Base-by-base conservation (phyloP, 2,888 invertebrate genomes). In the Agrochola litura region DNA sequence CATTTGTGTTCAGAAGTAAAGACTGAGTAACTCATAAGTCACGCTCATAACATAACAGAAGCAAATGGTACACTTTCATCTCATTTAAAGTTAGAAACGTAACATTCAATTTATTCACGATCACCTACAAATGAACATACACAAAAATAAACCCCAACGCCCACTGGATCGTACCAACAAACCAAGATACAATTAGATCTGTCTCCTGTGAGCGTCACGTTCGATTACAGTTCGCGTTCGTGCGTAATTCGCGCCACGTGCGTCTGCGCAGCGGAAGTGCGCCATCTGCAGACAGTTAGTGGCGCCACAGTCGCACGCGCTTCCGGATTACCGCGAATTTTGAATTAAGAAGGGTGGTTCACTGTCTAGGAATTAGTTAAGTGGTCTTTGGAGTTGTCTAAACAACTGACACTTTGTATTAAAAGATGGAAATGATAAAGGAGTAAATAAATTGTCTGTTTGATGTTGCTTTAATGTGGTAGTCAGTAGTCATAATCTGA, bases 201-300 rank as follows among this genome's bases (percentile, higher is more conserved):
- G 73, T 86, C 87, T 82, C 70, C 77, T 77, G 79, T 72, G 43
- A 72, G 79, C 89, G 92, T 92, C 93, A 88, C 89, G 88, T 89
- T 86, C 90, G 90, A 92, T 93, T 91, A 91, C 85, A 79, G 88
- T 85, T 89, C 85, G 89, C 89, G 89, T 90, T 91, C 83, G 92
- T 91, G 91, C 86, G 91, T 91, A 92, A 92, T 89, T 88, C 89
- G 86, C 72, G 85, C 87, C 93, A 93, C 92, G 92, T 93, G 81
- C 84, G 76, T 58, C 30, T 30, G 86, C 86, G 86, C 88, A 82
- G 64, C 89, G 92, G 91, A 90, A 90, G 84, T 82, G 76, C 77
- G 85, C 83, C 92, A 92, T 91, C 89, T 92, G 92, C 77, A 76
- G 64, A 43, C 76, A 79, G 89, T 92, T 90, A 90, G 88, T 73